These are phyloP conservation scores for Lethocerus indicus DNA, from an alignment of 1,140 invertebrate species.

Conservation along the genomic window DNA sequence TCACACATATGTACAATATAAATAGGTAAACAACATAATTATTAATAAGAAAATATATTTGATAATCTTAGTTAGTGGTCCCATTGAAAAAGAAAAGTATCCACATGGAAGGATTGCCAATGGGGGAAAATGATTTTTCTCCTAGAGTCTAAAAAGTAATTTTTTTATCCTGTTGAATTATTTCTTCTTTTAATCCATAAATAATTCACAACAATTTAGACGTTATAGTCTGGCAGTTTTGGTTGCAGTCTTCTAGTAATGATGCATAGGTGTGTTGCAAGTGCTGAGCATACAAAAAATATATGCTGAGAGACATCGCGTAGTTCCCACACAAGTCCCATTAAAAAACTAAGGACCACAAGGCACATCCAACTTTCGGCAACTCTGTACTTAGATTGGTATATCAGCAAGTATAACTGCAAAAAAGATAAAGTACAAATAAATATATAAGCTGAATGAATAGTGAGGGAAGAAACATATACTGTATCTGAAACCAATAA, in stretches of 20 bases:
- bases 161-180: too few species aligned
- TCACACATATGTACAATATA: too few species aligned
- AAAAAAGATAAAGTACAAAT: conserved; percentile 1
- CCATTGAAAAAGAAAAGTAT: too few species aligned
- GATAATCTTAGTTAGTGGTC: too few species aligned
- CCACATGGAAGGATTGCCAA: too few species aligned
- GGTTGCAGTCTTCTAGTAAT: conserved; percentile 9
- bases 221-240: conserved; percentile 18
- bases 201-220: conserved; percentile 9
- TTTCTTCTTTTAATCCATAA: too few species aligned
- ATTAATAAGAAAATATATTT: too few species aligned
- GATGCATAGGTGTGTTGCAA: conserved; percentile 10
- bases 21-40: too few species aligned
- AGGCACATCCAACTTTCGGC: conserved; percentile 14
- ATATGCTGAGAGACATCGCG: conserved; percentile 12
- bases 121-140: too few species aligned
- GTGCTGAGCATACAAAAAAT: conserved; percentile 12
- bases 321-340: conserved; percentile 15
- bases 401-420: conserved; percentile 13
- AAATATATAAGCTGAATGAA: neutral
- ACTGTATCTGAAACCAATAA: neutral
- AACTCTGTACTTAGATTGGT: conserved; percentile 11
- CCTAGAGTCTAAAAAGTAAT: too few species aligned
- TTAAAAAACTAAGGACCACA: conserved; percentile 8
- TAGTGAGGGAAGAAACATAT: neutral